Evolutionary conservation across 2,113 vertebrate species (phyloP).

Genomic region (Heterotis niloticus): DNA sequence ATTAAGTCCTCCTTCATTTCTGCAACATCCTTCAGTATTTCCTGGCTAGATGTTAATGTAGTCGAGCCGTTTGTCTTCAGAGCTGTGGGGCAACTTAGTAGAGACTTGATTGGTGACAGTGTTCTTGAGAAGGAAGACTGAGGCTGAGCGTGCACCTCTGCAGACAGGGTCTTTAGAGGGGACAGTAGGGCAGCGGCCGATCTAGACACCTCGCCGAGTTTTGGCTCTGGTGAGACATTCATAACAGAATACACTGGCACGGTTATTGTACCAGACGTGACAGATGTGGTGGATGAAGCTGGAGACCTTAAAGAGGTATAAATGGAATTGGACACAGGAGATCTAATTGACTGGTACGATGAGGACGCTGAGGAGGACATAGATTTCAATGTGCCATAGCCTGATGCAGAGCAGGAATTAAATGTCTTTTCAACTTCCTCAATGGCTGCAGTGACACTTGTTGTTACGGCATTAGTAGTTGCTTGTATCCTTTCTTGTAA

Average conservation of each 20-base stretch:
- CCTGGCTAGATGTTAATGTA: slow-evolving; percentile 88
- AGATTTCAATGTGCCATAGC: slow-evolving; percentile 84
- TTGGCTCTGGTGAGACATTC: slow-evolving; percentile 83
- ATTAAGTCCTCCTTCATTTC: slow-evolving; percentile 99
- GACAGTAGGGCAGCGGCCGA: slow-evolving; percentile 74
- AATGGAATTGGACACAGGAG: slow-evolving; percentile 76
- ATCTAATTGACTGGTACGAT: slow-evolving; percentile 76
- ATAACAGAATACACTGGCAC: slow-evolving; percentile 92
- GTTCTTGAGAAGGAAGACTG: slow-evolving; percentile 73
- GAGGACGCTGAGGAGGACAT: slow-evolving; percentile 71
- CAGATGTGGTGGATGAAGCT: slow-evolving; percentile 71
- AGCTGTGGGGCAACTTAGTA: slow-evolving; percentile 82
- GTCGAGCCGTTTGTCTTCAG: slow-evolving; percentile 73
- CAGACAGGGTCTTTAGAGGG: slow-evolving; percentile 71
- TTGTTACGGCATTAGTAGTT: slow-evolving; percentile 73
- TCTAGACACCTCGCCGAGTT: slow-evolving; percentile 78
- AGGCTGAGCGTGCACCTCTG: slow-evolving; percentile 60
- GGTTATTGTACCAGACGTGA: slow-evolving; percentile 80
- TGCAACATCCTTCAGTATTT: slow-evolving; percentile 94
- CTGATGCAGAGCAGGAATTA: slow-evolving; percentile 67
- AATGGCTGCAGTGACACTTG: slow-evolving; percentile 70
- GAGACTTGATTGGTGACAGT: slow-evolving; percentile 82
- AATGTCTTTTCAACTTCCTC: slow-evolving; percentile 78
- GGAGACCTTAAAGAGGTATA: slow-evolving; percentile 80
- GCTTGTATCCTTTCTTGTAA: slow-evolving; percentile 88